Percentiles rank a stretch among this genome's conserved stretches.
These are phyloP conservation scores for Sceloporus undulatus DNA, from an alignment of 2,113 vertebrate species.

Conservation along the genomic window DNA sequence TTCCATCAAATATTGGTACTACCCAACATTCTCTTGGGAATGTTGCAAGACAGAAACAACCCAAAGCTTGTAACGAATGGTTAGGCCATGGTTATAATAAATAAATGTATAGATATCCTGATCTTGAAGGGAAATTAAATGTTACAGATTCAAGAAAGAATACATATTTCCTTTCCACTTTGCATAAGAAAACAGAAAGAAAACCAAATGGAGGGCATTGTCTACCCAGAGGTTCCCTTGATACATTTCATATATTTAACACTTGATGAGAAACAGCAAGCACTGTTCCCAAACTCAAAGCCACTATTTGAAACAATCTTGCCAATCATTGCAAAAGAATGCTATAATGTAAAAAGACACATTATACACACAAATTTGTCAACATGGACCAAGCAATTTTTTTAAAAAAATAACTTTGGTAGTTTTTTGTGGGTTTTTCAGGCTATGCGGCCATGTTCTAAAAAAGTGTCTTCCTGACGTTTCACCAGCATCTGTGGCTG, in stretches of 20 bases:
- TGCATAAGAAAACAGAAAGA: slow-evolving; percentile 16
- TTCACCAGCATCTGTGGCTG: too few species aligned
- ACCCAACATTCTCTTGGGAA: background rate
- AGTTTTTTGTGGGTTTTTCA: too few species aligned
- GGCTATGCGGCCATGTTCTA: too few species aligned
- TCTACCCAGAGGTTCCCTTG: slow-evolving; percentile 61
- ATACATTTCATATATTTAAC: slow-evolving; percentile 47
- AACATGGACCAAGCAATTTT: background rate
- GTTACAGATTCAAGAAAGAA: slow-evolving; percentile 14
- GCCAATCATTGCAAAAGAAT: slow-evolving; percentile 56
- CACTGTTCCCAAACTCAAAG: too few species aligned
- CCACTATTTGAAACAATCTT: slow-evolving; percentile 49
- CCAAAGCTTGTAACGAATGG: background rate
- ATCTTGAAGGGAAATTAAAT: slow-evolving; percentile 35
- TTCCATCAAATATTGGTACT: background rate
- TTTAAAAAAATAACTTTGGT: background rate
- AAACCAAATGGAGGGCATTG: slow-evolving; percentile 68
- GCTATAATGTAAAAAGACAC: slow-evolving; percentile 29
- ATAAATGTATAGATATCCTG: background rate
- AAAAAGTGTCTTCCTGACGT: too few species aligned
- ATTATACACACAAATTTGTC: slow-evolving; percentile 38
- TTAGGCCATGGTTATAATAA: slow-evolving; percentile 27
- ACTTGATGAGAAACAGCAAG: slow-evolving; percentile 54
- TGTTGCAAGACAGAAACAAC: background rate
- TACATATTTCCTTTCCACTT: slow-evolving; percentile 50